Conservation (phyloP, 1,140 invertebrate species). For the Zaprionus ghesquierei region DNA sequence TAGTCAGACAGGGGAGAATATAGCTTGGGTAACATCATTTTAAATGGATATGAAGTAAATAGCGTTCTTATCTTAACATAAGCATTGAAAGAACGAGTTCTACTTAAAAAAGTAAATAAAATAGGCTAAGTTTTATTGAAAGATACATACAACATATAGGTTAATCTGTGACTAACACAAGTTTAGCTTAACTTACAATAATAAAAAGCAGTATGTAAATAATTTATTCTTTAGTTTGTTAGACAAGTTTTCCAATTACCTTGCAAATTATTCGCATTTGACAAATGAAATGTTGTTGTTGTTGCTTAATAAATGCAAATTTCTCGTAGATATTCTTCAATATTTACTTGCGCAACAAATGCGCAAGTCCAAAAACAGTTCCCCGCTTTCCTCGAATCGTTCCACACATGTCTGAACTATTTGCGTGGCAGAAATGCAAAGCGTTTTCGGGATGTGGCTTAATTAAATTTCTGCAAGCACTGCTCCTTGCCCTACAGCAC, state of each 20-base stretch:
- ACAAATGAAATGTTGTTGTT: background rate
- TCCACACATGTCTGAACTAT: slow-evolving; percentile 20
- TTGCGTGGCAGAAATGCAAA: slow-evolving; percentile 29
- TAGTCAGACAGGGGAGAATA: too few species aligned
- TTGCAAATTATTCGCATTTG: background rate
- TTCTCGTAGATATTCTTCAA: background rate
- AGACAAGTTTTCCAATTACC: slow-evolving; percentile 5
- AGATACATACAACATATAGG: too few species aligned
- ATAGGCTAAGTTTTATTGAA: too few species aligned
- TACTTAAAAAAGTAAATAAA: too few species aligned
- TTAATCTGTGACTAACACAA: too few species aligned
- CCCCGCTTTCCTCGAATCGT: background rate
- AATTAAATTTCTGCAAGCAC: slow-evolving; percentile 42
- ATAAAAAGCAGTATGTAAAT: background rate
- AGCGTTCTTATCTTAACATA: too few species aligned
- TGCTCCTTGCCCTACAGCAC: background rate
- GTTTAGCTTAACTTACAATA: background rate
- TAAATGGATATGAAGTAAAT: too few species aligned
- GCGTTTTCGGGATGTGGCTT: slow-evolving; percentile 39
- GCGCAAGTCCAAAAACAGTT: background rate
- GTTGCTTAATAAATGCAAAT: slow-evolving; percentile 25
- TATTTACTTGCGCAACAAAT: slow-evolving; percentile 15
- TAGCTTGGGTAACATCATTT: too few species aligned
- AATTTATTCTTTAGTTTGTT: background rate
- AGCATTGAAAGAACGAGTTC: too few species aligned